Conservation (phyloP, 2,113 vertebrate genomes). For the Scopus umbretta region DNA sequence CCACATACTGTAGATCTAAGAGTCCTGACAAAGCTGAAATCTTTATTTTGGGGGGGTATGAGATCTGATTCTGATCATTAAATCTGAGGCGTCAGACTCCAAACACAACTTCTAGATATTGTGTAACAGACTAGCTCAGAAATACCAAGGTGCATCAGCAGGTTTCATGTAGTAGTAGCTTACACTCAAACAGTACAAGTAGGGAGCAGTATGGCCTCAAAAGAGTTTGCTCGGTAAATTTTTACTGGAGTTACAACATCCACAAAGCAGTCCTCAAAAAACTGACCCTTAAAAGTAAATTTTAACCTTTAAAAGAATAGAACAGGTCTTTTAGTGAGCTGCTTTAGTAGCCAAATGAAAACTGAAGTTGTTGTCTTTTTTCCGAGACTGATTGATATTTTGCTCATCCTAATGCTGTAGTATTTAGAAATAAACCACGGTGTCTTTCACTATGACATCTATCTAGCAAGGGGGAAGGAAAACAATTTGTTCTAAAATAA, state of each 20-base stretch:
- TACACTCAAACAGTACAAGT: neutral
- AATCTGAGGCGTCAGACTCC: neutral
- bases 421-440: neutral
- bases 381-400: neutral
- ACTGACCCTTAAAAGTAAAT: neutral
- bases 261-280: neutral
- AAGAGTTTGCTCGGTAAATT: neutral
- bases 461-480: neutral
- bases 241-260: neutral
- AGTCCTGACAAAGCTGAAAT: neutral
- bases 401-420: neutral
- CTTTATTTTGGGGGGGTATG: neutral
- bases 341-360: neutral
- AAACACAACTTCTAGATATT: neutral
- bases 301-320: neutral
- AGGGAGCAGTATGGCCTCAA: neutral
- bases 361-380: neutral
- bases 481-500: neutral
- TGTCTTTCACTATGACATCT: neutral
- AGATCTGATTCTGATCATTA: neutral
- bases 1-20: accelerated
- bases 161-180: neutral
- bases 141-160: neutral
- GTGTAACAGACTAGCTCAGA: neutral
- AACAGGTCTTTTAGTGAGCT: neutral